Conservation (phyloP, 2,888 invertebrate genomes). For the Tetanocera ferruginea region DNA sequence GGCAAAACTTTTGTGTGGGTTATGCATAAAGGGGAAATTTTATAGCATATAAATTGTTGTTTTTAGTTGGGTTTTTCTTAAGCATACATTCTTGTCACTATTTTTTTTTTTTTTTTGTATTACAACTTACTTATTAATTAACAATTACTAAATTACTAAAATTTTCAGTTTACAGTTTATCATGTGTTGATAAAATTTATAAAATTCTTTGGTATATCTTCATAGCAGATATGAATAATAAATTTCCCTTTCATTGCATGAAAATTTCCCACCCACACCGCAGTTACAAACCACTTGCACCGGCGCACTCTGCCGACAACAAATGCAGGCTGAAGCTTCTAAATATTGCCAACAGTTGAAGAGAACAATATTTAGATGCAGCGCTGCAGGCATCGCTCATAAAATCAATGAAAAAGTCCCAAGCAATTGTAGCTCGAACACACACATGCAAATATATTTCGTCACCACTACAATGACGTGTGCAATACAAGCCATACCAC, state of each 20-base stretch:
- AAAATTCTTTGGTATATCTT: no score
- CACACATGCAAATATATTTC: slow-evolving; percentile 13
- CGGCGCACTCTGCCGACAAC: slow-evolving; percentile 50
- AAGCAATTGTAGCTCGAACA: background rate
- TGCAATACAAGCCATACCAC: background rate
- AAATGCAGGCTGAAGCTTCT: slow-evolving; percentile 19
- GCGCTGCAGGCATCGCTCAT: background rate
- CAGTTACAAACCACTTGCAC: slow-evolving; percentile 48
- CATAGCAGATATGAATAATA: no score
- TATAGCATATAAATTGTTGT: background rate
- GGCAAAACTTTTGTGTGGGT: background rate
- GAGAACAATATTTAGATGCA: slow-evolving; percentile 3
- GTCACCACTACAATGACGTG: background rate
- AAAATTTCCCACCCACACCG: slow-evolving; percentile 5
- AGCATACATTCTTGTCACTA: background rate
- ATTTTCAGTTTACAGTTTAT: no score
- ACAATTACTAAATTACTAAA: background rate
- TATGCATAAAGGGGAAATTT: background rate
- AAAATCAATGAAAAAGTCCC: slow-evolving; percentile 33
- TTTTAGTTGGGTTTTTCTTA: background rate
- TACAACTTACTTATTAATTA: background rate
- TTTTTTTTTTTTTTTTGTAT: background rate
- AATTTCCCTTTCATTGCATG: background rate
- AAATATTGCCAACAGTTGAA: slow-evolving; percentile 47
- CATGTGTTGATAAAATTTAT: no score